phyloP scores from a whole-genome alignment of 2,113 vertebrate genomes.

The Lagopus leucura region DNA sequence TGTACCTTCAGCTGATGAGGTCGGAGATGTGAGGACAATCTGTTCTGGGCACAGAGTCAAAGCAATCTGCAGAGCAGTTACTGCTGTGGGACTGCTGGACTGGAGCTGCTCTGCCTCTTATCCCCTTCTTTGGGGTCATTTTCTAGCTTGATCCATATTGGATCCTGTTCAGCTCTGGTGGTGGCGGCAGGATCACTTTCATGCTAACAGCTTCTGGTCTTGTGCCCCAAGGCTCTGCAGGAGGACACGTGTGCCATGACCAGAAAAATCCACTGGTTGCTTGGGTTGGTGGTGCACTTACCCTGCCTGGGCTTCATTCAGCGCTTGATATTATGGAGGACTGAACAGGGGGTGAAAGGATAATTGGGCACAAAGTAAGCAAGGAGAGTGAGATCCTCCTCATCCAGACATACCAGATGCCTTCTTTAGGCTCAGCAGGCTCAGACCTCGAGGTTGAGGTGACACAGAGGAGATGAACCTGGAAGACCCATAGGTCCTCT shows the following conservation, averaged over 20 bases:
- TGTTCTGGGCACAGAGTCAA: neutral
- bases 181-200: neutral
- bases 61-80: neutral
- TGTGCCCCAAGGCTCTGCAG: neutral
- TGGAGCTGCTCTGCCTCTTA: neutral
- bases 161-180: neutral
- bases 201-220: neutral
- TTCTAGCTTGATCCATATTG: neutral
- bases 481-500: neutral
- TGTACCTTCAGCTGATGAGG: too few species aligned
- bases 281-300: neutral
- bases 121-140: neutral
- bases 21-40: neutral
- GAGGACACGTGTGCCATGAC: too few species aligned
- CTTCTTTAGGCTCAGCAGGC: neutral
- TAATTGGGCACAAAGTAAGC: neutral
- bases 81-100: neutral
- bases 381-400: neutral
- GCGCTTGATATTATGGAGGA: neutral
- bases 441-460: neutral
- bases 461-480: neutral
- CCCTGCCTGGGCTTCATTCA: neutral
- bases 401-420: neutral
- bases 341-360: neutral
- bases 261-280: neutral